A percentile compares a stretch with the other conserved stretches of the same genome.
These are phyloP conservation scores for Agrilus planipennis DNA, from an alignment of 1,140 invertebrate genomes.

Conservation along the genomic window DNA sequence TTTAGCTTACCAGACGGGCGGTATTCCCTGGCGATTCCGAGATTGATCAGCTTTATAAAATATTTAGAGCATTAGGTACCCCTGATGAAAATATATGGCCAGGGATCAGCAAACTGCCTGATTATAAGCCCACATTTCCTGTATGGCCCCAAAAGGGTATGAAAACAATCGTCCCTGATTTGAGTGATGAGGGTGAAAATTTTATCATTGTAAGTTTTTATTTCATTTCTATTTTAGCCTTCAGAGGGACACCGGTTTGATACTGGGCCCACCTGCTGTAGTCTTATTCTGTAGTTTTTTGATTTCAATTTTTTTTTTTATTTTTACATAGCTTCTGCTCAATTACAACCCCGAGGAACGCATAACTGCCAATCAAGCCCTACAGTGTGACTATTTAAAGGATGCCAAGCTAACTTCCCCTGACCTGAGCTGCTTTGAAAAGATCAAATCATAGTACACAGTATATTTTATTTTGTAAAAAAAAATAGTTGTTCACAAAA, in stretches of 20 bases:
- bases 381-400: background rate
- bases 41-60: conserved; percentile 87
- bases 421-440: background rate
- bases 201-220: background rate
- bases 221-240: conserved; percentile 44
- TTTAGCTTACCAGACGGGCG: conserved; percentile 71
- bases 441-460: no score
- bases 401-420: conserved; percentile 8
- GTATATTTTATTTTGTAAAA: no score
- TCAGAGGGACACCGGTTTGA: no score
- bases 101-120: conserved; percentile 68
- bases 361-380: background rate
- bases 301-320: conserved; percentile 60
- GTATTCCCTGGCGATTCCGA: conserved; percentile 90
- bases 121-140: conserved; percentile 74
- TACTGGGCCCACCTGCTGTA: no score
- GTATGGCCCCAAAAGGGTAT: conserved; percentile 57
- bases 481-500: no score
- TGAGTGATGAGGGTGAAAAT: background rate
- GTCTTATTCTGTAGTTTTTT: no score
- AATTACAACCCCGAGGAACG: background rate
- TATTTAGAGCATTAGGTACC: conserved; percentile 61
- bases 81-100: conserved; percentile 85
- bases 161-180: conserved; percentile 34
- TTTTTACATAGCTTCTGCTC: conserved; percentile 37